Conservation (phyloP, 2,113 vertebrate genomes). For the Sterrhoptilus dennistouni region DNA sequence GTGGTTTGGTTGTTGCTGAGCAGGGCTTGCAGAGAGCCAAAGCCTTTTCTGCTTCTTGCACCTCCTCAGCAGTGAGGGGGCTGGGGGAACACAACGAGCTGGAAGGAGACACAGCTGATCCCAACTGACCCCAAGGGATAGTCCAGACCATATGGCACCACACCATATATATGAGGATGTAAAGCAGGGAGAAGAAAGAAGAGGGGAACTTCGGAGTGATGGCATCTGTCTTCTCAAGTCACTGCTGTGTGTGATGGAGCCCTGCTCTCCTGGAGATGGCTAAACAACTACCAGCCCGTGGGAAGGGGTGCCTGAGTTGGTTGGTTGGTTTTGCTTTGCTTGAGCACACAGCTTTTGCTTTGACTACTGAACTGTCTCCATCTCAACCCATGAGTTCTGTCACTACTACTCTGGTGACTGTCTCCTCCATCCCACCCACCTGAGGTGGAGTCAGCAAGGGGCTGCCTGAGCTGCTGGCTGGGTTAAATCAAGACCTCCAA, state of each 20-base stretch:
- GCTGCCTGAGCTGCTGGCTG: background rate
- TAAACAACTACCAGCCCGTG: rapidly evolving
- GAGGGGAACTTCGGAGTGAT: background rate
- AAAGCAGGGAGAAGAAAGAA: background rate
- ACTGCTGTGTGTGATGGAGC: background rate
- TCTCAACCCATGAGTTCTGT: background rate
- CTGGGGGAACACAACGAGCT: background rate
- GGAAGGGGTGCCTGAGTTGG: background rate
- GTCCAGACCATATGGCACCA: background rate
- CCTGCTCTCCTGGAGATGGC: background rate
- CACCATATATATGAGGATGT: background rate
- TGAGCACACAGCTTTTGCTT: background rate
- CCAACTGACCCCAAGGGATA: background rate
- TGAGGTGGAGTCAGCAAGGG: rapidly evolving
- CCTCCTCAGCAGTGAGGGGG: background rate
- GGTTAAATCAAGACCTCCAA: background rate
- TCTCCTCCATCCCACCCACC: background rate
- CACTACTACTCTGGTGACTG: background rate
- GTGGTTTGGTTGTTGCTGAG: background rate
- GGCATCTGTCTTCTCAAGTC: background rate
- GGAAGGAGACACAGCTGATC: background rate
- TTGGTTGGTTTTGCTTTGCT: background rate
- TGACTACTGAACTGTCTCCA: background rate
- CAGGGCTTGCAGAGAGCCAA: background rate
- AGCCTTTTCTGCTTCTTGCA: background rate